Conservation (phyloP, 2,888 invertebrate genomes). For the Lithophane leautieri region DNA sequence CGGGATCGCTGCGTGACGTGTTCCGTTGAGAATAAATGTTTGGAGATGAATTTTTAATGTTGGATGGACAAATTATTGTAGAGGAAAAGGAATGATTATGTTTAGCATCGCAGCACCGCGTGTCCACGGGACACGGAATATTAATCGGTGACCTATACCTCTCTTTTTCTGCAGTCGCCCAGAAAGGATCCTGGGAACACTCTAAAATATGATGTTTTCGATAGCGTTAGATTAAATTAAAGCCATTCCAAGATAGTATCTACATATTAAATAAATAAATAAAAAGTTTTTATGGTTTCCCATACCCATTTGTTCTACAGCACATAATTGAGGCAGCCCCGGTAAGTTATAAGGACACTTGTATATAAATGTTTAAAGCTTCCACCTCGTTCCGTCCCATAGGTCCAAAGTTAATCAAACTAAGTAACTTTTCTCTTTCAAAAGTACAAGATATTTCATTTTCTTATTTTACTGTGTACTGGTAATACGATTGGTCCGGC, state of each 20-base stretch:
- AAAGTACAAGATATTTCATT: not conserved
- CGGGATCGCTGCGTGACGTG: constrained; percentile 65
- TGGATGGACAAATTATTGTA: constrained; percentile 10
- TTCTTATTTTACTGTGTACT: constrained; percentile 1
- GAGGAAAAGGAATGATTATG: not conserved
- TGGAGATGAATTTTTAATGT: constrained; percentile 44
- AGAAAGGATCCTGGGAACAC: no score
- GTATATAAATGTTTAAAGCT: no score
- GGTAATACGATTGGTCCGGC: not conserved
- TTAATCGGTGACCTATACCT: not conserved
- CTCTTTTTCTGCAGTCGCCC: no score
- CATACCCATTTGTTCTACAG: no score
- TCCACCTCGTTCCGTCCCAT: not conserved
- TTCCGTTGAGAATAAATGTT: constrained; percentile 50
- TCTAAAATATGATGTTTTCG: not conserved
- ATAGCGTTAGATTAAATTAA: not conserved
- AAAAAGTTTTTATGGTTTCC: no score
- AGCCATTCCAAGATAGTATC: not conserved
- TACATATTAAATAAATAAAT: no score
- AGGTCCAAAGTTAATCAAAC: not conserved
- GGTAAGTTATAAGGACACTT: no score
- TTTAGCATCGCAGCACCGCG: not conserved
- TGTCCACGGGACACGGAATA: not conserved
- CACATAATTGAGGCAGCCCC: no score
- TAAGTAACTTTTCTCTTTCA: not conserved